phyloP scores from a whole-genome alignment of 2,113 vertebrate species.

The Hucho hucho region DNA sequence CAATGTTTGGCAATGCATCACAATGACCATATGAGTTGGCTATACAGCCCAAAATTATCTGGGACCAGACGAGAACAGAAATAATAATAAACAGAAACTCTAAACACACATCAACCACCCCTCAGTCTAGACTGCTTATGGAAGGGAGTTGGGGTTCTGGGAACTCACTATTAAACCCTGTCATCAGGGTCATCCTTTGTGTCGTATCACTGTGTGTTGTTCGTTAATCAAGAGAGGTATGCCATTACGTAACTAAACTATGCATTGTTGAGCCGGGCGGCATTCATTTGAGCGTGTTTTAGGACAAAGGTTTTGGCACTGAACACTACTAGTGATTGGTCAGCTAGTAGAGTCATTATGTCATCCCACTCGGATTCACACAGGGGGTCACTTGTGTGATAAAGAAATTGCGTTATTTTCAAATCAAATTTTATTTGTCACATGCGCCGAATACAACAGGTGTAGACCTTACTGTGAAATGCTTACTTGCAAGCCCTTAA shows the following conservation, averaged over 20 bases:
- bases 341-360: neutral
- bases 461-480: too few species aligned
- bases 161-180: neutral
- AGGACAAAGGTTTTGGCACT: neutral
- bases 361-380: neutral
- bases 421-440: too few species aligned
- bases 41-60: conserved; percentile 5
- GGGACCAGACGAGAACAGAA: neutral
- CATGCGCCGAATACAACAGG: too few species aligned
- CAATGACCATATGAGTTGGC: conserved; percentile 25
- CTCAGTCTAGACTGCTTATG: neutral
- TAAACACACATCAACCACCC: neutral
- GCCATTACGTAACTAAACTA: neutral
- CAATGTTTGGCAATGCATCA: too few species aligned
- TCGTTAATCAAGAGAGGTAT: neutral
- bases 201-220: too few species aligned
- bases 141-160: too few species aligned
- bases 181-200: neutral
- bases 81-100: neutral
- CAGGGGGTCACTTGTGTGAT: neutral
- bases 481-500: too few species aligned
- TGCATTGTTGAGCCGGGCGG: neutral
- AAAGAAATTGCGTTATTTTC: neutral
- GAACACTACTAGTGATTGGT: neutral
- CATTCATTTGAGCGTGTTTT: neutral